phyloP scores from a whole-genome alignment of 2,888 invertebrate species.

The Cremastinae sp. region DNA sequence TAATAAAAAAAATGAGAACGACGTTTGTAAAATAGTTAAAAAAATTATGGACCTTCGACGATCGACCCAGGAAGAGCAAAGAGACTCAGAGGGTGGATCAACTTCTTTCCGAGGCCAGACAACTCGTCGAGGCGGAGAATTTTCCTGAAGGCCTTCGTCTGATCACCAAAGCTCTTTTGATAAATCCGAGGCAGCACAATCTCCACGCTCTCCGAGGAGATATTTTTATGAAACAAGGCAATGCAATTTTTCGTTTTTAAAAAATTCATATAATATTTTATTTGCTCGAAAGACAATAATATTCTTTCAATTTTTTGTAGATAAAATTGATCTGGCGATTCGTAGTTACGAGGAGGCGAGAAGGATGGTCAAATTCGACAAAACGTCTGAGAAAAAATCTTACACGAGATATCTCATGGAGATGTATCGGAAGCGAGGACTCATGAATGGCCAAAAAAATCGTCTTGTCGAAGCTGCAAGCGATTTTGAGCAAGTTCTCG shows the following conservation, averaged over 20 bases:
- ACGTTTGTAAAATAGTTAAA: constrained; percentile 34
- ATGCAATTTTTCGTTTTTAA: background rate
- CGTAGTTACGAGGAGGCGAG: constrained; percentile 62
- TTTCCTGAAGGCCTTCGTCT: constrained; percentile 9
- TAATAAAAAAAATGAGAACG: constrained; percentile 1
- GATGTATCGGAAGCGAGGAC: constrained; percentile 59
- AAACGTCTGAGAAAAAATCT: background rate
- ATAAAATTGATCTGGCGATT: constrained; percentile 63
- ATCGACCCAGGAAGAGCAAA: constrained; percentile 32
- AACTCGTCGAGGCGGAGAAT: constrained; percentile 31
- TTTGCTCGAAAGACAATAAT: too few relatives aligned
- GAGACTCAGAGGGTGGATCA: constrained; percentile 43
- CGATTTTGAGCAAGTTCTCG: constrained; percentile 66
- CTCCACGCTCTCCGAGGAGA: constrained; percentile 64
- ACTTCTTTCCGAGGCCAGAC: constrained; percentile 43
- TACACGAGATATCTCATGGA: constrained; percentile 58
- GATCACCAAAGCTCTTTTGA: constrained; percentile 62
- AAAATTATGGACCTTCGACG: constrained; percentile 43
- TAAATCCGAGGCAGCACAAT: constrained; percentile 59
- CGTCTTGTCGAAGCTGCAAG: constrained; percentile 58
- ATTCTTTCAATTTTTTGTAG: constrained; percentile 11
- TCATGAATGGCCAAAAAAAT: constrained; percentile 46
- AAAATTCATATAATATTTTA: background rate
- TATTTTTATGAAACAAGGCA: constrained; percentile 61
- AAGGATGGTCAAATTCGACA: constrained; percentile 54